Conservation (phyloP, 2,113 vertebrate genomes). For the Phoxinus phoxinus region DNA sequence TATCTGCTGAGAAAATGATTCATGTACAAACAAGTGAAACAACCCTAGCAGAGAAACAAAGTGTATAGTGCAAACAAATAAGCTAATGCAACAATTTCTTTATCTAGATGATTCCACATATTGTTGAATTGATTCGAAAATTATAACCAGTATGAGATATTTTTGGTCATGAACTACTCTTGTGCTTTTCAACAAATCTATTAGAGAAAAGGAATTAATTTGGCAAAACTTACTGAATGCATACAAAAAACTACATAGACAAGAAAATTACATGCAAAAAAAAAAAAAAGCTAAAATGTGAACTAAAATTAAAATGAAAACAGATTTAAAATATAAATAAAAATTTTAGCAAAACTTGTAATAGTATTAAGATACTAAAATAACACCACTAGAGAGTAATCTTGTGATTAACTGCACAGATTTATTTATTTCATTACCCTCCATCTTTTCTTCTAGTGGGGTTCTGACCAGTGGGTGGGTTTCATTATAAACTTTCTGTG, state of each 20-base stretch:
- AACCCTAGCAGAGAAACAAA: not conserved
- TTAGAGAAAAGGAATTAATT: too few species aligned
- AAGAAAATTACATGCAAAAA: not conserved
- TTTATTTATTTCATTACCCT: not conserved
- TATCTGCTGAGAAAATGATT: not conserved
- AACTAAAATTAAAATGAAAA: too few species aligned
- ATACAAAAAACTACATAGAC: not conserved
- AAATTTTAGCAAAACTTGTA: too few species aligned
- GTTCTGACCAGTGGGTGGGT: not conserved
- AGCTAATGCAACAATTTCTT: not conserved
- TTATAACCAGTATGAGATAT: too few species aligned
- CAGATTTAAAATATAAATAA: too few species aligned
- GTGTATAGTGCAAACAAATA: not conserved
- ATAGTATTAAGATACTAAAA: not conserved
- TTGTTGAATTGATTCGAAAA: not conserved
- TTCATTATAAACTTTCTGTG: not conserved
- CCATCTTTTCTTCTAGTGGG: not conserved
- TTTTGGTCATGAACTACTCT: too few species aligned
- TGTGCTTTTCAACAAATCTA: too few species aligned
- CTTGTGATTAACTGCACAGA: not conserved
- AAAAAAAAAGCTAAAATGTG: not conserved
- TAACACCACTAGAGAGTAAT: not conserved
- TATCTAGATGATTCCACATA: not conserved
- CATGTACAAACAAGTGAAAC: not conserved
- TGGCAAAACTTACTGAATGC: too few species aligned